Percentiles rank a stretch among this genome's conserved stretches.
Conservation (phyloP, 2,113 vertebrate species). For the Pogona vitticeps region DNA sequence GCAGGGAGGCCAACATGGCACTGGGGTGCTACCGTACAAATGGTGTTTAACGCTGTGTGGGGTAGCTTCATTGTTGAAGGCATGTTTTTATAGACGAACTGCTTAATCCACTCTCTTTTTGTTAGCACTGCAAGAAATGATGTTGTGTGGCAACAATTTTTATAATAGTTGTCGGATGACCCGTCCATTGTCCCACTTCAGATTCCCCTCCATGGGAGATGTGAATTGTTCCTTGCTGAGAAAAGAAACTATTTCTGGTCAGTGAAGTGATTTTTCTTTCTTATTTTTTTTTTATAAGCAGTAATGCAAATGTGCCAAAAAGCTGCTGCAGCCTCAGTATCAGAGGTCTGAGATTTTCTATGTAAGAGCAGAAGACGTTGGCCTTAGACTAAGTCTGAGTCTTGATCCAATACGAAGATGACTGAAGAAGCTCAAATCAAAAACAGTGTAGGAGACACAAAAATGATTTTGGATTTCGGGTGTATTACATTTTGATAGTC, state of each 20-base stretch:
- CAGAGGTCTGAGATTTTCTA: neutral
- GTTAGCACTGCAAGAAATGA: neutral
- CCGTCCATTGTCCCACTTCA: conserved; percentile 42
- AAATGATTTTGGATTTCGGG: neutral
- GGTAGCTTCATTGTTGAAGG: neutral
- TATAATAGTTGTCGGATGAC: conserved; percentile 42
- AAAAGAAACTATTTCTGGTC: conserved; percentile 18
- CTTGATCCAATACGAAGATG: neutral
- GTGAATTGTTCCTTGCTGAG: conserved; percentile 43
- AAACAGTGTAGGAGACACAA: neutral
- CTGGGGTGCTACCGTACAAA: neutral
- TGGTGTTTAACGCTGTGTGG: neutral
- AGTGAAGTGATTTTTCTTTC: conserved; percentile 25
- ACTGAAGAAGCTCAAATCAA: neutral
- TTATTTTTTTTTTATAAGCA: conserved; percentile 49
- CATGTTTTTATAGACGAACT: conserved; percentile 44
- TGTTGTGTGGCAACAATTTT: conserved; percentile 20
- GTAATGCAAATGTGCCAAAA: conserved; percentile 41
- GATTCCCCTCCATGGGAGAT: conserved; percentile 61
- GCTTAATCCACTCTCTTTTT: neutral
- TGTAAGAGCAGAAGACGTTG: neutral
- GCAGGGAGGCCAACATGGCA: neutral
- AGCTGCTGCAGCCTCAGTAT: neutral
- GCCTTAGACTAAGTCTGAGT: neutral
- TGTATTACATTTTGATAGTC: neutral